These are phyloP conservation scores for Plutella xylostella DNA, from an alignment of 2,888 invertebrate species.

Conservation along the genomic window DNA sequence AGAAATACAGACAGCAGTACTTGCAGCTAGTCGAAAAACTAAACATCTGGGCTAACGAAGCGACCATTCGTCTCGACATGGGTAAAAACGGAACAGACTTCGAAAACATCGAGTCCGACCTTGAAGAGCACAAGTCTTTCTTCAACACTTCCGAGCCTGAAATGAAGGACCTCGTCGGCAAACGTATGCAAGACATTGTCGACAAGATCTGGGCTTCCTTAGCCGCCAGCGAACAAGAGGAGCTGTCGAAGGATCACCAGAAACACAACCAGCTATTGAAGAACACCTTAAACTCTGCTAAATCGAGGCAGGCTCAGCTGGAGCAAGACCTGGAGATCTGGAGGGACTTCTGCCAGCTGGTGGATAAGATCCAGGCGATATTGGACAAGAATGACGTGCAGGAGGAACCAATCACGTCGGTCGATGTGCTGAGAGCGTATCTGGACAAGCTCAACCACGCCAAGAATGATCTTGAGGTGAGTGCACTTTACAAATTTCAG, in stretches of 20 bases:
- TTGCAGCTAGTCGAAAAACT: slow-evolving; percentile 81
- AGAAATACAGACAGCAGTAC: slow-evolving; percentile 81
- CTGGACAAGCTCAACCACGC: slow-evolving; percentile 86
- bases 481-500: slow-evolving; percentile 29
- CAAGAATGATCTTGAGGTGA: slow-evolving; percentile 78
- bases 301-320: slow-evolving; percentile 81
- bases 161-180: slow-evolving; percentile 83
- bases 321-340: slow-evolving; percentile 88
- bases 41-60: slow-evolving; percentile 86
- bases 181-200: slow-evolving; percentile 84
- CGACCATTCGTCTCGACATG: slow-evolving; percentile 80
- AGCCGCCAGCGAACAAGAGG: slow-evolving; percentile 83
- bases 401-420: slow-evolving; percentile 83
- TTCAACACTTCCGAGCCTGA: slow-evolving; percentile 80
- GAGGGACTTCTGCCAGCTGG: slow-evolving; percentile 83
- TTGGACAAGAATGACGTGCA: slow-evolving; percentile 80
- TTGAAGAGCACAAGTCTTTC: slow-evolving; percentile 90
- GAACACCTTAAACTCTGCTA: slow-evolving; percentile 85
- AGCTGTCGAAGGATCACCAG: slow-evolving; percentile 83
- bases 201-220: slow-evolving; percentile 92
- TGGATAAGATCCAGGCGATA: slow-evolving; percentile 82
- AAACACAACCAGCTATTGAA: slow-evolving; percentile 84
- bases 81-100: slow-evolving; percentile 90
- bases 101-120: slow-evolving; percentile 82
- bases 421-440: slow-evolving; percentile 86